Percentiles rank a stretch among this genome's conserved stretches.
Evolutionary conservation across 2,797 vertebrate species (phyloP).

Genomic region (Paramormyrops hopkinsi): DNA sequence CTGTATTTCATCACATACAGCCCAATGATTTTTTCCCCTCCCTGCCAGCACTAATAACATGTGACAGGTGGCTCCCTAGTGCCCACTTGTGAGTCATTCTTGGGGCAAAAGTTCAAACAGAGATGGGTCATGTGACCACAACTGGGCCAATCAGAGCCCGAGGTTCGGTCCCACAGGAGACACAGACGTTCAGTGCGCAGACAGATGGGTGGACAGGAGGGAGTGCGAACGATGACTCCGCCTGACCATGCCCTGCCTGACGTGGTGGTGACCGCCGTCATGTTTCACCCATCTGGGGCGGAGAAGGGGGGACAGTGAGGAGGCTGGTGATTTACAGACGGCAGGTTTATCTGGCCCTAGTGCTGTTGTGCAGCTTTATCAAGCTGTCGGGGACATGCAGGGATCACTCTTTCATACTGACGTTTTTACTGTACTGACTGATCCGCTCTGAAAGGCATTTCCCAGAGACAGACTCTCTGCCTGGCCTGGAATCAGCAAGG

Average conservation of each 20-base stretch:
- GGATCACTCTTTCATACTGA: conserved; percentile 10
- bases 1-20: neutral
- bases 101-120: conserved; percentile 21
- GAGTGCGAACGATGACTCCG: neutral
- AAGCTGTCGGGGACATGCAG: conserved; percentile 7
- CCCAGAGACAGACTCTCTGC: neutral
- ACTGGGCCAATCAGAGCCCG: neutral
- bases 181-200: neutral
- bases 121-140: conserved; percentile 16
- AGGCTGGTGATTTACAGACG: conserved; percentile 16
- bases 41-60: conserved; percentile 17
- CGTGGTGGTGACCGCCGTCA: neutral
- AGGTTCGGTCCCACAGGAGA: neutral
- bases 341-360: conserved; percentile 14
- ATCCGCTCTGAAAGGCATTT: neutral
- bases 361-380: conserved; percentile 21
- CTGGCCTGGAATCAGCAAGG: neutral
- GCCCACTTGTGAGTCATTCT: conserved; percentile 21
- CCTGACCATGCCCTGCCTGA: neutral
- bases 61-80: conserved; percentile 24
- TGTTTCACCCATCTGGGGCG: neutral
- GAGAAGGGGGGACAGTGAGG: neutral
- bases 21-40: neutral
- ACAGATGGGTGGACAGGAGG: conserved; percentile 17
- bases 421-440: conserved; percentile 2